Base-by-base conservation (phyloP, 2,888 invertebrate genomes). In the Coenonympha arcania region DNA sequence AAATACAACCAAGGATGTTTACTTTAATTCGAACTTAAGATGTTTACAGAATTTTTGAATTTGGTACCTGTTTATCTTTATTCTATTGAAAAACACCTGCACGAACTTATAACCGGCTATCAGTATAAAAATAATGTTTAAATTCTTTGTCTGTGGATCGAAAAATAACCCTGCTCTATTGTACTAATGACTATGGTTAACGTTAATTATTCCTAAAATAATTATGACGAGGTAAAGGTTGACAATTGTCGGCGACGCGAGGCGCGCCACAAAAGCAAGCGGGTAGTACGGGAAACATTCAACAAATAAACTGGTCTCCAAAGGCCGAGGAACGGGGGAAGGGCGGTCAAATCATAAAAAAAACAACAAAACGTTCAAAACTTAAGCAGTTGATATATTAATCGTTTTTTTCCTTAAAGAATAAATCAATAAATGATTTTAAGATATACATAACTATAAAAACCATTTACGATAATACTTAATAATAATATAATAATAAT, bases 91-190 rank as follows among this genome's bases (percentile, higher is more conserved):
- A 79, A 79, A 69, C n/a, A n/a, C 66, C 71, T 85, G 83, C 81
- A 79, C 55, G 83, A 85, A 86, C 78, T 64, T 60, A 86, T 83
- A 85, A 83, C 85, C 79, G 84, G 86, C 73, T 85, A 68, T 86
- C 81, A 71, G 85, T 86, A 85, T 83, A 86, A 86, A 86, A 86
- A 85, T 86, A 86, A 85, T 77, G 68, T 79, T 72, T 80, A 73
- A 73, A 81, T 71, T 81, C 75, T 82, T 79, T 81, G 77, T 82
- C 68, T 83, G 83, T 85, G 83, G 85, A 84, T 86, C 85, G 85
- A 85, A 86, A 86, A 86, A 79, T 79, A 86, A 86, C 85, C 85
- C 85, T 85, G 86, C 82, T 84, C 85, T 86, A 86, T 86, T 85
- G 83, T 82, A 84, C 84, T 86, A 86, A 78, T 72, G 68, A 65